Evolutionary conservation across 2,113 vertebrate species (phyloP), one percentile per base, ranked within the genome.

Genomic region (Hemichromis elongatus): DNA sequence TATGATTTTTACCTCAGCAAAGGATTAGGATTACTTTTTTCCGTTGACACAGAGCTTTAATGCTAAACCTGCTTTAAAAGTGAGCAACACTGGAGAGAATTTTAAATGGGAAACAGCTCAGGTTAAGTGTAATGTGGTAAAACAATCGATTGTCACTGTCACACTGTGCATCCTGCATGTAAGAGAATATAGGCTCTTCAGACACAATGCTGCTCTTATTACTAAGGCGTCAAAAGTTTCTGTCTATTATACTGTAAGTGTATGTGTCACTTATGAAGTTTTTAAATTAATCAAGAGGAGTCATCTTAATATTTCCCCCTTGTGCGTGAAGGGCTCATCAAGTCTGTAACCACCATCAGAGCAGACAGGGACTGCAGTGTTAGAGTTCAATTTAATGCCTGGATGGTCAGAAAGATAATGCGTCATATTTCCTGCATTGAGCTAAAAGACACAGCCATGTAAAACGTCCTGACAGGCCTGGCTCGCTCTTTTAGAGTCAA

Each of bases 331-430:
- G 78, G 35, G 33, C 84, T 92, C 86, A 85, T 88, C 78, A 37
- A 82, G 80, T 85, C 52, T 81, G 83, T 82, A 83, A 88, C 13
- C 55, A 73, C 61, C 81, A 82, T 81, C 61, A 42, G 79, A 83
- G 57, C 83, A 35, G 55, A 78, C 77, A 63, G 87, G 16, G 77
- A 80, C 83, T 47, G 37, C 82, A 70, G 63, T 83, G 79, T 83
- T 79, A 61, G 80, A 80, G 79, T 87, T 91, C 59, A 87, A 85
- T 91, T 92, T 88, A 90, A 85, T 79, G 92, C 86, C 75, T 80
- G 92, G 77, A 81, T 80, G 81, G 45, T 73, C 83, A 78, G 18
- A 79, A 50, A 80, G 89, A 90, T 89, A 85, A 85, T 66, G 57
- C 30, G 5, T 84, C 79, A 77, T 63, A 84, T 87, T 85, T 88